Evolutionary conservation across 2,888 invertebrate genomes (phyloP).

Genomic region (Drosophila pseudotalamancana): DNA sequence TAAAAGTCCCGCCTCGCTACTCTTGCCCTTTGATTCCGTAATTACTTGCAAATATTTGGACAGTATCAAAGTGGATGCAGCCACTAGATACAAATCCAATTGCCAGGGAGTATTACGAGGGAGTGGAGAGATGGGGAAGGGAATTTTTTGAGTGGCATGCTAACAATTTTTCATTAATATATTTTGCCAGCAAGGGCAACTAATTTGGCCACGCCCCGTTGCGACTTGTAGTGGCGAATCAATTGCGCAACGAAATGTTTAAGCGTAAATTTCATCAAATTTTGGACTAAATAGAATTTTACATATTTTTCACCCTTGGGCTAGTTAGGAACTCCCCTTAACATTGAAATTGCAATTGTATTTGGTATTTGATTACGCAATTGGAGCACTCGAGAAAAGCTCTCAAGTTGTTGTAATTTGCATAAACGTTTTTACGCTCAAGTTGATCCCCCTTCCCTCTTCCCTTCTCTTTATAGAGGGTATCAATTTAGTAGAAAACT

Average conservation of each 20-base stretch:
- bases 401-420: constrained; percentile 60
- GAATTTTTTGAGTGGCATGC: constrained; percentile 14
- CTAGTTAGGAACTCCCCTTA: constrained; percentile 18
- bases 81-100: constrained; percentile 14
- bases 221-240: constrained; percentile 63
- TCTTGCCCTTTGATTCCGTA: constrained; percentile 24
- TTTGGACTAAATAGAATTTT: constrained; percentile 17
- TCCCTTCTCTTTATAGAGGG: not conserved
- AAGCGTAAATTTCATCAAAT: constrained; percentile 58
- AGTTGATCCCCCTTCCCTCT: constrained; percentile 27
- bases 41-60: constrained; percentile 70
- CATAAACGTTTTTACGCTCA: constrained; percentile 67
- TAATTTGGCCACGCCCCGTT: constrained; percentile 69
- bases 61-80: constrained; percentile 25
- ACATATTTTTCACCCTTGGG: constrained; percentile 33
- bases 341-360: constrained; percentile 53
- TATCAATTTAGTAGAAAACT: too few relatives aligned
- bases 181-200: constrained; percentile 42
- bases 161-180: constrained; percentile 33
- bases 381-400: constrained; percentile 67
- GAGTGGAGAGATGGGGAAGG: not conserved
- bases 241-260: constrained; percentile 77
- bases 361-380: constrained; percentile 59
- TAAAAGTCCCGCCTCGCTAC: not conserved
- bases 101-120: not conserved